Base-by-base conservation (phyloP, 2,888 invertebrate genomes). In the Lymantria dispar region DNA sequence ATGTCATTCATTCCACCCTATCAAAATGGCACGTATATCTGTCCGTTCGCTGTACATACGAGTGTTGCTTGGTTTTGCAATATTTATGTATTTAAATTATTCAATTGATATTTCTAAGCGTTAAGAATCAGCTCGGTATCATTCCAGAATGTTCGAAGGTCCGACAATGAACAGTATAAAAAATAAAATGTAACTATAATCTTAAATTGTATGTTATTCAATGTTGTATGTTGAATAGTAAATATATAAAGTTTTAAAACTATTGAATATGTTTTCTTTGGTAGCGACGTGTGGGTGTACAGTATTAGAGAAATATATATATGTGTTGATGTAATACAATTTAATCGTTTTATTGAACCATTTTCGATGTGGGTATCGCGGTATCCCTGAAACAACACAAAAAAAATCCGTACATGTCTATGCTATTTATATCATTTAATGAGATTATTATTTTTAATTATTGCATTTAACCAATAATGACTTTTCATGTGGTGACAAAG, bases 281-380 rank as follows among this genome's bases (percentile, higher is more conserved):
- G 74, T 83, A 82, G 83, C 78, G 69, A 72, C 74, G 64, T 72
- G 37, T 75, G 72, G 68, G 73, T 73, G 74, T 78, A 85, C 85
- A 87, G 83, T 87, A 86, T 87, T 88, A 88, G 87, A 83, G 73
- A 81, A 82, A 87, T 87, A 87, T 87, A 88, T 83, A n/a, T n/a
- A n/a, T 11, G 80, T 80, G 78, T 80, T 79, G 72, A 76, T 83
- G 77, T 72, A 79, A 81, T 81, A 58, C 11, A 52, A 38, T 53
- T 55, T 47, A 38, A 45, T 56, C 41, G 56, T 83, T 84, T 84
- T 66, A 81, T 80, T 83, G 47, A 29, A 52, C 43, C 51, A 49
- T 48, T 41, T 60, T 50, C 47, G 45, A 56, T 48, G 64, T 63
- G 33, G 64, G 60, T 52, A 74, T 58, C 12, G 68, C 71, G 8